phyloP scores from a whole-genome alignment of 2,113 vertebrate species.

The Gambusia holbrooki region DNA sequence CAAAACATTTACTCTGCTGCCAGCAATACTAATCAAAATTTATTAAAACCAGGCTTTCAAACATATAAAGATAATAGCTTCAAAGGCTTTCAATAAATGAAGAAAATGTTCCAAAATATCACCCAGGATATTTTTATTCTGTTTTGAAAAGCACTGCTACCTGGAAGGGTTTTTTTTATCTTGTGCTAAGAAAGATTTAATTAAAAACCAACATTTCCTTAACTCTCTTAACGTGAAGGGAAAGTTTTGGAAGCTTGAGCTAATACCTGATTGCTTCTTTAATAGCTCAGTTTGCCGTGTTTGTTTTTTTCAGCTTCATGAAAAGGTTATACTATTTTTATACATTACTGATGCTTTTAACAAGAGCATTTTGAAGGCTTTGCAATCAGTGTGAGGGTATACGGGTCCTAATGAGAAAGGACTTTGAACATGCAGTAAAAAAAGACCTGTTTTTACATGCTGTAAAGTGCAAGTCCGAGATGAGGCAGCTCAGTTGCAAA shows the following conservation, averaged over 20 bases:
- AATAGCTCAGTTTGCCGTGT: constrained; percentile 5
- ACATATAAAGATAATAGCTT: too few relatives aligned
- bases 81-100: too few relatives aligned
- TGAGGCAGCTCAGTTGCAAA: constrained; percentile 39
- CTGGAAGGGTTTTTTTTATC: neutral
- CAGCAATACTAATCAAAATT: neutral
- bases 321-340: constrained; percentile 18
- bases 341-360: constrained; percentile 22
- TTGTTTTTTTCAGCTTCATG: constrained; percentile 13
- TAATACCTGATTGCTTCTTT: constrained; percentile 24
- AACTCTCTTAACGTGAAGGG: neutral
- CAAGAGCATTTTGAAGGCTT: neutral
- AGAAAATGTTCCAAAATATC: too few relatives aligned
- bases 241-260: neutral
- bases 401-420: constrained; percentile 16
- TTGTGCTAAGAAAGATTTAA: too few relatives aligned
- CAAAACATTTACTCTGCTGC: neutral
- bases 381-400: constrained; percentile 17
- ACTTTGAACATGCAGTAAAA: constrained; percentile 25
- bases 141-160: neutral
- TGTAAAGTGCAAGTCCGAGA: constrained; percentile 21
- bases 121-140: too few relatives aligned
- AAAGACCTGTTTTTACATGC: constrained; percentile 10
- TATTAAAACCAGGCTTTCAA: too few relatives aligned
- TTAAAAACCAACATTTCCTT: constrained; percentile 3